These are phyloP conservation scores for Agelaius tricolor DNA, from an alignment of 2,113 vertebrate species.

Conservation along the genomic window DNA sequence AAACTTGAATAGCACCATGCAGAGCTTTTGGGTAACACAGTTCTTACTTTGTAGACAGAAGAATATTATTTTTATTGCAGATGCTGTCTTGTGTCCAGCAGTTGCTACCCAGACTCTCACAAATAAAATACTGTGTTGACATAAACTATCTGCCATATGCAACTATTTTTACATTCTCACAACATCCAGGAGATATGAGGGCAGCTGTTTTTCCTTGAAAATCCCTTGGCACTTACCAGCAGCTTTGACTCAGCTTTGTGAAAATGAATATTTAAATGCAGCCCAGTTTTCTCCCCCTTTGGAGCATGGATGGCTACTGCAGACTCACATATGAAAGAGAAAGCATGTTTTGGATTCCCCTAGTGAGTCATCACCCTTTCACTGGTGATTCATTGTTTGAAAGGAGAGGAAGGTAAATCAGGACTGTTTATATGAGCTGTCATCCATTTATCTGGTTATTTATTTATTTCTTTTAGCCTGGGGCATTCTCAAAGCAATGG, in stretches of 20 bases:
- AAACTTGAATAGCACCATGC: not conserved
- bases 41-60: conserved; percentile 7
- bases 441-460: not conserved
- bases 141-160: conserved; percentile 41
- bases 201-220: conserved; percentile 50
- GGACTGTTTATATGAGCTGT: not conserved
- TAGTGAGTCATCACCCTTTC: not conserved
- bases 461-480: not conserved
- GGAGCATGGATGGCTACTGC: not conserved
- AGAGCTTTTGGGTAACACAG: not conserved
- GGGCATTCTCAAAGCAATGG: not conserved
- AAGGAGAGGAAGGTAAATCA: not conserved
- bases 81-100: not conserved
- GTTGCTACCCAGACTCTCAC: conserved; percentile 29
- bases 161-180: conserved; percentile 40
- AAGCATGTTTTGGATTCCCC: not conserved
- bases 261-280: conserved; percentile 20
- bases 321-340: not conserved
- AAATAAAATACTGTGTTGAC: conserved; percentile 40
- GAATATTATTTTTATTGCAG: not conserved
- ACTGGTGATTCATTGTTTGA: not conserved
- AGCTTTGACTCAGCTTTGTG: conserved; percentile 27
- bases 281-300: not conserved
- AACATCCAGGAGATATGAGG: conserved; percentile 6
- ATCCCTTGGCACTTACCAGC: conserved; percentile 27